Evolutionary conservation across 92 coral and sea anemone species (phyloP).

Genomic region (Epizoanthus rinbou): DNA sequence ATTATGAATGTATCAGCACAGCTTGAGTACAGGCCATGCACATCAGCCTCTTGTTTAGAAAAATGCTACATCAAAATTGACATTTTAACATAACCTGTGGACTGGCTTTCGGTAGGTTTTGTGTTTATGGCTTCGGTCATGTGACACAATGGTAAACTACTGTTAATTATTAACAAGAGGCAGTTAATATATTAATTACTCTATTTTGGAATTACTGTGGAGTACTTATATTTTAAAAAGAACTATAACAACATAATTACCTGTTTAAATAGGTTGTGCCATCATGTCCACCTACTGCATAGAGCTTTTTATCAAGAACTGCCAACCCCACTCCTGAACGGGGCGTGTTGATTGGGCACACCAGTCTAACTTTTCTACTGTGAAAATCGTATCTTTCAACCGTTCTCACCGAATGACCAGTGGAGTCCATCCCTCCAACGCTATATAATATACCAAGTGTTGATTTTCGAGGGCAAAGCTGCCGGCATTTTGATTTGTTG

Average conservation of each 20-base stretch:
- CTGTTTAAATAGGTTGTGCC: slow-evolving; percentile 77
- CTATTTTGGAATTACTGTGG: too few relatives aligned
- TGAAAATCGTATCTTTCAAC: slow-evolving; percentile 81
- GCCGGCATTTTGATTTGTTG: slow-evolving; percentile 33
- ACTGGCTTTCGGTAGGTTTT: too few relatives aligned
- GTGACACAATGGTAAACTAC: too few relatives aligned
- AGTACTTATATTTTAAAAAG: too few relatives aligned
- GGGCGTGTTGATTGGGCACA: slow-evolving; percentile 68
- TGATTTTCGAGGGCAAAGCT: slow-evolving; percentile 65
- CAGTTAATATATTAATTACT: too few relatives aligned
- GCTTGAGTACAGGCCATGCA: too few relatives aligned
- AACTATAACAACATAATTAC: slow-evolving; percentile 22
- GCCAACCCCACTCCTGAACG: slow-evolving; percentile 85
- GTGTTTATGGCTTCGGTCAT: too few relatives aligned
- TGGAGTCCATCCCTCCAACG: slow-evolving; percentile 89
- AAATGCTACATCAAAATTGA: too few relatives aligned
- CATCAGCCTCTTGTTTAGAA: too few relatives aligned
- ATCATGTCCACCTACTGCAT: slow-evolving; percentile 88
- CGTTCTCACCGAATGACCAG: slow-evolving; percentile 81
- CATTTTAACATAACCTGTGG: too few relatives aligned
- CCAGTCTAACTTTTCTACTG: slow-evolving; percentile 68
- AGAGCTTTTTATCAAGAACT: slow-evolving; percentile 69
- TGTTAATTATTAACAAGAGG: too few relatives aligned
- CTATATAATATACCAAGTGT: slow-evolving; percentile 67
- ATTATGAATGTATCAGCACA: not conserved